Evolutionary conservation across 2,113 vertebrate genomes (phyloP).

Genomic region (Pelmatolapia mariae): DNA sequence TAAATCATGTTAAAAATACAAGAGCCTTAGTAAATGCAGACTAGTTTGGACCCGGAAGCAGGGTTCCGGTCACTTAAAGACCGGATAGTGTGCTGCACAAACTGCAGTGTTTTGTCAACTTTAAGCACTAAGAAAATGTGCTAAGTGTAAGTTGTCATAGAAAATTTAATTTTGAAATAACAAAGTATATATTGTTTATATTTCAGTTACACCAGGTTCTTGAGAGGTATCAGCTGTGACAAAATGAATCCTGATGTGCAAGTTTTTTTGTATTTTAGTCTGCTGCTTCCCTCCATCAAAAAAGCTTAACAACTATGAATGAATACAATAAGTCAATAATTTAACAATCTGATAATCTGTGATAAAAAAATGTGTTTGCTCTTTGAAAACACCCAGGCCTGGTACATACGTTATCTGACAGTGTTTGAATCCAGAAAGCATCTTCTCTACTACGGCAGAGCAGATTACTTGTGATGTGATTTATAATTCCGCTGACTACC

Average conservation of each 20-base stretch:
- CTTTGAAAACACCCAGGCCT: not conserved
- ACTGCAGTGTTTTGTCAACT: not conserved
- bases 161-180: not conserved
- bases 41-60: not conserved
- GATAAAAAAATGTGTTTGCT: constrained; percentile 1
- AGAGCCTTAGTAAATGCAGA: not conserved
- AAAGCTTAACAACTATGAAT: not conserved
- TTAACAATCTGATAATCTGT: constrained; percentile 15
- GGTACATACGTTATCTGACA: not conserved
- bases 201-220: not conserved
- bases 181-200: not conserved
- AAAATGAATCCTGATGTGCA: not conserved
- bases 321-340: not conserved
- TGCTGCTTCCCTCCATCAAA: not conserved
- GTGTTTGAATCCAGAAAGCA: not conserved
- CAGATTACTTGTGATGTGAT: constrained; percentile 1
- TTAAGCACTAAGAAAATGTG: not conserved
- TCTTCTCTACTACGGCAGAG: not conserved
- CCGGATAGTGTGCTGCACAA: not conserved
- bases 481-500: not conserved
- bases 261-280: not conserved
- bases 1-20: not conserved
- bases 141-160: not conserved
- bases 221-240: not conserved
- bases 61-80: not conserved